These are phyloP conservation scores for Eupristina koningsbergeri DNA, from an alignment of 1,140 invertebrate genomes.

Conservation along the genomic window DNA sequence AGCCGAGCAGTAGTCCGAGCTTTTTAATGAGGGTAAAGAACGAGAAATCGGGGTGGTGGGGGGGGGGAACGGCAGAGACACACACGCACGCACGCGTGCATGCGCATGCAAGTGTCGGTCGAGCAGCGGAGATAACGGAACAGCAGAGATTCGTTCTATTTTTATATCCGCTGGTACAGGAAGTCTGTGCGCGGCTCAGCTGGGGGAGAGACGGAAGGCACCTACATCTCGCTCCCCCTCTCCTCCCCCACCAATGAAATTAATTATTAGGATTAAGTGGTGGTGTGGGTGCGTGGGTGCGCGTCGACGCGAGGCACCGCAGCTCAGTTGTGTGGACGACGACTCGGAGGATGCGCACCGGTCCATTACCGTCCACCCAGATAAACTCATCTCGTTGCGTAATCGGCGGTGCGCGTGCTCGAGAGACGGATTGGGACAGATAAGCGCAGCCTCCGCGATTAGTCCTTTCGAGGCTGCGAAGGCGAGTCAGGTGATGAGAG, in stretches of 20 bases:
- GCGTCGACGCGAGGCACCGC: background rate
- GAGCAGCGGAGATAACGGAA: slow-evolving; percentile 45
- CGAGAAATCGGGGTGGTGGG: background rate
- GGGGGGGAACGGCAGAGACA: background rate
- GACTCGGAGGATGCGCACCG: slow-evolving; percentile 56
- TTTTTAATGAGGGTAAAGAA: background rate
- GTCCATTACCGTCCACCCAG: slow-evolving; percentile 58
- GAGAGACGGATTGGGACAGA: slow-evolving; percentile 7
- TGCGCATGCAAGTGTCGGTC: background rate
- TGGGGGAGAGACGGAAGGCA: slow-evolving; percentile 4
- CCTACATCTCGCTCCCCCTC: background rate
- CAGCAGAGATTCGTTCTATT: slow-evolving; percentile 59
- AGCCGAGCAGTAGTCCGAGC: background rate
- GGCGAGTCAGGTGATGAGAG: too few relatives aligned
- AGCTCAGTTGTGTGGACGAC: background rate
- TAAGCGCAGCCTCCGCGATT: background rate
- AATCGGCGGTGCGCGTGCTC: slow-evolving; percentile 42
- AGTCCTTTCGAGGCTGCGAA: background rate
- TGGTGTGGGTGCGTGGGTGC: slow-evolving; percentile 21
- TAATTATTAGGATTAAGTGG: slow-evolving; percentile 63
- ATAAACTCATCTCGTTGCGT: slow-evolving; percentile 59
- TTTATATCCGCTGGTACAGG: slow-evolving; percentile 60
- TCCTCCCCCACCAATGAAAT: slow-evolving; percentile 55
- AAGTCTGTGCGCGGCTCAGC: slow-evolving; percentile 37
- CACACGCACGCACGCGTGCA: background rate